Conservation (phyloP, 2,888 invertebrate genomes). For the Euclidia mi region DNA sequence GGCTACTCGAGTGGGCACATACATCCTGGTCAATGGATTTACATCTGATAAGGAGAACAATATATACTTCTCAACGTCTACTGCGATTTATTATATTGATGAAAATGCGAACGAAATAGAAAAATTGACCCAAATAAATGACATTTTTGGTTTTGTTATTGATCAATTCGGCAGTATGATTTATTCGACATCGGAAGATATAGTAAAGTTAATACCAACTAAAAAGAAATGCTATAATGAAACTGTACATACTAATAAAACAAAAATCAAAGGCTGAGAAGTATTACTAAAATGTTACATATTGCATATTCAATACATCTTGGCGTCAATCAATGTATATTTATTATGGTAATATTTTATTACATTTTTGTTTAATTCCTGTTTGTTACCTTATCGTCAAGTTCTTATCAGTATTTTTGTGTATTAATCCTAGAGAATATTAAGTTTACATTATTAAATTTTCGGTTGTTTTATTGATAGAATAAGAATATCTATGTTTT, state of each 20-base stretch:
- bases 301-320: too few species aligned
- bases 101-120: slow-evolving; percentile 29
- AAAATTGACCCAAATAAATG: slow-evolving; percentile 27
- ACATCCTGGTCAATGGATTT: slow-evolving; percentile 51
- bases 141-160: slow-evolving; percentile 54
- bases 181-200: slow-evolving; percentile 51
- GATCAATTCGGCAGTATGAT: slow-evolving; percentile 57
- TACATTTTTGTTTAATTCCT: too few species aligned
- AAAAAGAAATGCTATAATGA: slow-evolving; percentile 32
- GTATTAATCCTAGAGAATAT: too few species aligned
- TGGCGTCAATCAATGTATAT: too few species aligned
- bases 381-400: too few species aligned
- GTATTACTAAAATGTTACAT: too few species aligned
- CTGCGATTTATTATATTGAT: slow-evolving; percentile 49
- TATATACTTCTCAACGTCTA: slow-evolving; percentile 59
- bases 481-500: too few species aligned
- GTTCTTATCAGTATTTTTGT: too few species aligned
- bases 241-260: neutral
- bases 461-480: too few species aligned
- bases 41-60: slow-evolving; percentile 57
- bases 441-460: too few species aligned
- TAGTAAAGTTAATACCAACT: slow-evolving; percentile 55
- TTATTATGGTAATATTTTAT: too few species aligned
- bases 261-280: neutral
- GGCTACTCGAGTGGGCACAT: slow-evolving; percentile 25